These are phyloP conservation scores for Ommatoiulus sabulosus DNA, from an alignment of 2,888 invertebrate genomes.

Conservation along the genomic window DNA sequence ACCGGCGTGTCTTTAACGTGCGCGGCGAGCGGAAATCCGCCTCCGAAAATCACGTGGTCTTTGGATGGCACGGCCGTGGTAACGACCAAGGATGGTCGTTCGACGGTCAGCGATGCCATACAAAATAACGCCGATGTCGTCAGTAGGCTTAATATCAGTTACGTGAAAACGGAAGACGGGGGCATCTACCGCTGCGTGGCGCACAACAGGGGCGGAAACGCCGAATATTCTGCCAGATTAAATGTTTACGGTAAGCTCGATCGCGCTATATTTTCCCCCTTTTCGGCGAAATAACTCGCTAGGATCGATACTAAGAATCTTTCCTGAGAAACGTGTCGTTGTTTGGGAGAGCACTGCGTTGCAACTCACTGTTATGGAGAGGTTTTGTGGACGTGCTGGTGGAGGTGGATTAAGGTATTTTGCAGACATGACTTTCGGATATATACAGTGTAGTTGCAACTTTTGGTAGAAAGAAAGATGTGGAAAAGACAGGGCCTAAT, in stretches of 20 bases:
- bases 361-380: no score
- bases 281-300: neutral
- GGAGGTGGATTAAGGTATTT: no score
- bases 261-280: neutral
- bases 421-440: no score
- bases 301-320: neutral
- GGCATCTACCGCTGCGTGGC: conserved; percentile 90
- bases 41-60: conserved; percentile 65
- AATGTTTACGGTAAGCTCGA: conserved; percentile 78
- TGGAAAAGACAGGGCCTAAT: no score
- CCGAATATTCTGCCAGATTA: conserved; percentile 86
- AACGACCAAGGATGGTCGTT: conserved; percentile 79
- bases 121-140: conserved; percentile 58
- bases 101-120: conserved; percentile 55
- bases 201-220: conserved; percentile 83
- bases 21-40: conserved; percentile 67
- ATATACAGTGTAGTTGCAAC: no score
- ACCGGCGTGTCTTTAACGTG: conserved; percentile 83
- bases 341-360: no score
- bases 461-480: no score
- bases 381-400: no score
- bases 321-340: neutral
- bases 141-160: conserved; percentile 79
- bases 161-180: conserved; percentile 88
- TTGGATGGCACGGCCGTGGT: conserved; percentile 71